These are phyloP conservation scores for Prolemur simus DNA, from an alignment of 2,113 vertebrate species.

Conservation along the genomic window DNA sequence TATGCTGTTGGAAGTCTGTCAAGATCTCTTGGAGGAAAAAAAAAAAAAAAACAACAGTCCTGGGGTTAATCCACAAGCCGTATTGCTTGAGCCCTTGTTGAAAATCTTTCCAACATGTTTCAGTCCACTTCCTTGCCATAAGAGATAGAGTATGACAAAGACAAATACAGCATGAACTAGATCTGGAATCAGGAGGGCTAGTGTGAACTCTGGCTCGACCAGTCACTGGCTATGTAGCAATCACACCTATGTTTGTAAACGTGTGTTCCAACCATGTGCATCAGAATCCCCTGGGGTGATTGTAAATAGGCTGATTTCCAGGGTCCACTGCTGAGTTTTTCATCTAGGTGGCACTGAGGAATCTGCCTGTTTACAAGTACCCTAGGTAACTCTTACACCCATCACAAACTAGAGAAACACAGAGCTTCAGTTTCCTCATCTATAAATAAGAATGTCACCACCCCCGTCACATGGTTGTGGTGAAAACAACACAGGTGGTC, in stretches of 20 bases:
- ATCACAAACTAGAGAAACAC: background rate
- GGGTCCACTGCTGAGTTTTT: background rate
- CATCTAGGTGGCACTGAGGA: background rate
- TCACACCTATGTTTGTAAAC: constrained; percentile 27
- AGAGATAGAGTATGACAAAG: constrained; percentile 39
- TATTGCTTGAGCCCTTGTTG: constrained; percentile 41
- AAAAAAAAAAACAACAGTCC: background rate
- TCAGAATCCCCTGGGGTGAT: background rate
- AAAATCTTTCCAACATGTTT: constrained; percentile 52
- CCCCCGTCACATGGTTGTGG: background rate
- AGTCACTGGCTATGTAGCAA: background rate
- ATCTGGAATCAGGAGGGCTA: constrained; percentile 19
- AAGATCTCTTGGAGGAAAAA: background rate
- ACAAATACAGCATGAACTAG: constrained; percentile 42
- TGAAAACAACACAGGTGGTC: constrained; percentile 32
- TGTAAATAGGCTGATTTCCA: background rate
- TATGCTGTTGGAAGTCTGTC: background rate
- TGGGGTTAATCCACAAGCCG: constrained; percentile 24
- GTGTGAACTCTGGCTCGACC: background rate
- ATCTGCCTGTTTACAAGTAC: background rate
- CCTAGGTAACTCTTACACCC: background rate
- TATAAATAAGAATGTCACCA: background rate
- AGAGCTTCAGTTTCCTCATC: constrained; percentile 25
- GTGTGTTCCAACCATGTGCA: background rate
- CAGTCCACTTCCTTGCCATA: constrained; percentile 22